phyloP scores from a whole-genome alignment of 2,113 vertebrate species.

The Setophaga petechia region DNA sequence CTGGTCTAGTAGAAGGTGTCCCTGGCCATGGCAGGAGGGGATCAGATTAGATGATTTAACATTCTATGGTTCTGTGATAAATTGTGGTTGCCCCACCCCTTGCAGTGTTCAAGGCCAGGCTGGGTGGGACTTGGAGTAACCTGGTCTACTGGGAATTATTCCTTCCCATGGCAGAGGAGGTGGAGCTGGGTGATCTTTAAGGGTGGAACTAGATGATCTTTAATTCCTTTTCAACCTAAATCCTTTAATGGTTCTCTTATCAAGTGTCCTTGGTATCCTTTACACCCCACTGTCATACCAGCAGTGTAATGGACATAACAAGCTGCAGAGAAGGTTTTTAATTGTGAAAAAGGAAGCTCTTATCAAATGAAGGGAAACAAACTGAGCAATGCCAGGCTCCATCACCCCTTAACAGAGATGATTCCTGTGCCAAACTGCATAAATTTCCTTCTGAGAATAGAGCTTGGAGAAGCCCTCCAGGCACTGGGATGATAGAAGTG shows the following conservation, averaged over 20 bases:
- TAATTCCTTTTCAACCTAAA: background rate
- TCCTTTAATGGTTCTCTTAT: background rate
- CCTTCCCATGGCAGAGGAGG: background rate
- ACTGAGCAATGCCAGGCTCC: background rate
- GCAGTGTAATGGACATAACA: background rate
- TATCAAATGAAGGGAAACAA: background rate
- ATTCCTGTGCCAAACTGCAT: background rate
- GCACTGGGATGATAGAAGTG: background rate
- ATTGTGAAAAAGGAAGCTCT: background rate
- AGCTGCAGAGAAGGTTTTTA: background rate
- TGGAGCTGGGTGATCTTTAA: background rate
- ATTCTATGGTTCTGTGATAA: background rate
- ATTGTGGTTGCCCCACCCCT: background rate
- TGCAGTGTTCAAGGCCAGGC: background rate
- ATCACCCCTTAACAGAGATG: background rate
- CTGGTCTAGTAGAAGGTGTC: background rate
- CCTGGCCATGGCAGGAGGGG: rapidly evolving
- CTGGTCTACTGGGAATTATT: background rate
- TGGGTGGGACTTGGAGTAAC: background rate
- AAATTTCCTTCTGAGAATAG: background rate
- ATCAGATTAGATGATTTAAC: background rate
- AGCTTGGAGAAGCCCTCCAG: background rate
- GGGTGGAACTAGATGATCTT: background rate
- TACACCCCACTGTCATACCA: background rate
- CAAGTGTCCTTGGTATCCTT: background rate